Conservation (phyloP, 2,113 vertebrate genomes). For the Marmota flaviventris region DNA sequence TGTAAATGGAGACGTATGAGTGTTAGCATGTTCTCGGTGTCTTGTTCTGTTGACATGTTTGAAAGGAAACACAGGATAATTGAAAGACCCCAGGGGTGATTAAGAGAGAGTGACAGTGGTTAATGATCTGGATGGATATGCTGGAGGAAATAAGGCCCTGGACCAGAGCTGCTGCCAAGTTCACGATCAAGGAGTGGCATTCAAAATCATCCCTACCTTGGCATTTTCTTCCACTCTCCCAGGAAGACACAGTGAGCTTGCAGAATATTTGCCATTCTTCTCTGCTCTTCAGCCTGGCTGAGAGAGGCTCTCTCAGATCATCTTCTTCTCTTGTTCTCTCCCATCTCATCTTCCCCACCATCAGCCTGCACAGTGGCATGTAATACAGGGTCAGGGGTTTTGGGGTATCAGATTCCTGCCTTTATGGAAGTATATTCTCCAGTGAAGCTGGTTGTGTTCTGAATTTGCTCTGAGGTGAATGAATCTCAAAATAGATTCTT, state of each 20-base stretch:
- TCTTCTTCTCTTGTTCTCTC: background rate
- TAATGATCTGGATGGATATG: background rate
- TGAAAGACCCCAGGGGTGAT: background rate
- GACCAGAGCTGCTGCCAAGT: background rate
- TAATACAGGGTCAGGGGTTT: background rate
- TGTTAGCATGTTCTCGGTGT: constrained; percentile 13
- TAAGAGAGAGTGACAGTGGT: constrained; percentile 46
- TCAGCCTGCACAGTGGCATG: too few relatives aligned
- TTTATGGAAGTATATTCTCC: background rate
- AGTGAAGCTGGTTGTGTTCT: background rate
- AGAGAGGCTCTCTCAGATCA: background rate
- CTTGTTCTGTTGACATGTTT: constrained; percentile 54
- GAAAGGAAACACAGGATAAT: constrained; percentile 44
- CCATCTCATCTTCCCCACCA: background rate
- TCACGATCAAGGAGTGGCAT: background rate
- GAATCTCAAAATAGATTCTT: background rate
- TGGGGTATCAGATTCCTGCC: background rate
- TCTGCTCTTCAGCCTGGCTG: background rate
- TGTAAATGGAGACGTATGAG: constrained; percentile 28
- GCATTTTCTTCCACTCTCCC: background rate
- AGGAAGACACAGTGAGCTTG: background rate
- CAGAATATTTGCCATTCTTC: background rate
- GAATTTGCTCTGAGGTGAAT: background rate
- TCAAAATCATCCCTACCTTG: constrained; percentile 43
- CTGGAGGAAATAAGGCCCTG: background rate